These are phyloP conservation scores for Drosophila bifasciata DNA, from an alignment of 1,140 invertebrate genomes.

Conservation along the genomic window DNA sequence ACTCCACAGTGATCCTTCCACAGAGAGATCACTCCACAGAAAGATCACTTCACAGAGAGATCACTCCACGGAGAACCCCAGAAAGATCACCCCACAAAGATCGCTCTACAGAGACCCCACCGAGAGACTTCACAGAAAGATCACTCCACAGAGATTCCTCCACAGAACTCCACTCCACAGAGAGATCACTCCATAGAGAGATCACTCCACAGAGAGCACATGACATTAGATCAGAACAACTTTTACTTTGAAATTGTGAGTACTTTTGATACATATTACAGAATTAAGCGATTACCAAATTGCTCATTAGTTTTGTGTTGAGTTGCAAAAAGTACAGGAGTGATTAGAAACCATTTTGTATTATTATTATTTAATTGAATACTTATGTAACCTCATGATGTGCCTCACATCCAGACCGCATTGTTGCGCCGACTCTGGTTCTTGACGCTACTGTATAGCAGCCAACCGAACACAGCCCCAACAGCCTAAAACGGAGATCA, in stretches of 20 bases:
- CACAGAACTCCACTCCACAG: no score
- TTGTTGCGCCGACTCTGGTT: constrained; percentile 73
- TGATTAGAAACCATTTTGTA: constrained; percentile 34
- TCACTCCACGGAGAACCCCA: not conserved
- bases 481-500: constrained; percentile 42
- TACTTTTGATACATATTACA: constrained; percentile 1
- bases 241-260: constrained; percentile 28
- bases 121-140: not conserved
- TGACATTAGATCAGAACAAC: constrained; percentile 5
- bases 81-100: not conserved
- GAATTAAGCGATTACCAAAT: not conserved
- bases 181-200: not conserved
- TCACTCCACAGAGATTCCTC: not conserved
- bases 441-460: constrained; percentile 69
- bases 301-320: constrained; percentile 8
- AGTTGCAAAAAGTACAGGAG: constrained; percentile 15
- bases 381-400: constrained; percentile 43
- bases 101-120: no score
- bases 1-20: no score
- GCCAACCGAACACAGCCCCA: constrained; percentile 68
- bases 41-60: not conserved
- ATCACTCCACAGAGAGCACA: constrained; percentile 8
- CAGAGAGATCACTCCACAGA: not conserved
- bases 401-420: constrained; percentile 72
- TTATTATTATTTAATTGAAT: constrained; percentile 36